These are phyloP conservation scores for Sipha flava DNA, from an alignment of 1,140 invertebrate species.

Conservation along the genomic window DNA sequence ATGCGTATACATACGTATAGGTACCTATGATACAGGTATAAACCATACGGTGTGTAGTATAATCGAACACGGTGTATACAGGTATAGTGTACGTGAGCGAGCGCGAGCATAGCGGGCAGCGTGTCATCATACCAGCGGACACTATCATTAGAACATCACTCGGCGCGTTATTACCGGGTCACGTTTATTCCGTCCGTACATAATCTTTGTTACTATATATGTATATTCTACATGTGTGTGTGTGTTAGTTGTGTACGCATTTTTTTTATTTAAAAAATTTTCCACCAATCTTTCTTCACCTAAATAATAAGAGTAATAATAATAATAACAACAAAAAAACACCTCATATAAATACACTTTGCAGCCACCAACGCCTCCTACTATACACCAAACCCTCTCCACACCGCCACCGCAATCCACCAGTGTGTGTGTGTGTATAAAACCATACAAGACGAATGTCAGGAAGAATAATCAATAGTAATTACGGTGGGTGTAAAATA, in stretches of 20 bases:
- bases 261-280: not conserved
- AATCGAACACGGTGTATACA: not conserved
- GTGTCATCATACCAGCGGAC: conserved; percentile 7
- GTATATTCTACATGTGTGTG: not conserved
- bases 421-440: too few species aligned
- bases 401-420: too few species aligned
- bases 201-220: not conserved
- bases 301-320: not conserved
- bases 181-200: conserved; percentile 1
- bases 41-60: too few species aligned
- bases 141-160: conserved; percentile 15
- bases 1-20: not conserved
- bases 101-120: not conserved
- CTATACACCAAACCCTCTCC: too few species aligned
- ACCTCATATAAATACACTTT: not conserved
- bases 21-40: too few species aligned
- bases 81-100: not conserved
- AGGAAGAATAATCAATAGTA: conserved; percentile 11
- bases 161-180: conserved; percentile 15
- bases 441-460: not conserved
- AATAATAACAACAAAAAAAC: not conserved
- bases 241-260: not conserved
- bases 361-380: too few species aligned
- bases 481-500: conserved; percentile 15
- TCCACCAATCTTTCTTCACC: not conserved